A percentile compares a stretch with the other conserved stretches of the same genome.
Conservation (phyloP, 2,888 invertebrate genomes). For the Tachina fera region DNA sequence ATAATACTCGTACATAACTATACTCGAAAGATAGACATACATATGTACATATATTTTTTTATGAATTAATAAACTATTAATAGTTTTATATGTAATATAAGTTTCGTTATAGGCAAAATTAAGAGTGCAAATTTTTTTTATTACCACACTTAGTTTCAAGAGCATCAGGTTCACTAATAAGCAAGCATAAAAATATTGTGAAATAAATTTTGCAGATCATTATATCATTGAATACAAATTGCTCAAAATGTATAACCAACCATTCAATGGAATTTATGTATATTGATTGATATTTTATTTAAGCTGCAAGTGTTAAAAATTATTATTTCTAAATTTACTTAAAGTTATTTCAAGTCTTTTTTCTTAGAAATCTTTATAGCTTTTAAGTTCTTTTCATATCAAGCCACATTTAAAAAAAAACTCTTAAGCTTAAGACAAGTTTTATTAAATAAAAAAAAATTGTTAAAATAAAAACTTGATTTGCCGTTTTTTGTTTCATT, state of each 20-base stretch:
- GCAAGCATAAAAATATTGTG: no score
- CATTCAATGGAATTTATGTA: slow-evolving; percentile 5
- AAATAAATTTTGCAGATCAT: neutral
- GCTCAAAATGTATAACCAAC: neutral
- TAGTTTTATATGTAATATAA: no score
- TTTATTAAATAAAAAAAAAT: slow-evolving; percentile 31
- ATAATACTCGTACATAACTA: no score
- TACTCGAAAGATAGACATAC: no score
- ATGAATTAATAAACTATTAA: no score
- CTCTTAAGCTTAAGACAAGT: slow-evolving; percentile 40
- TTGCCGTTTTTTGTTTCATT: slow-evolving; percentile 23
- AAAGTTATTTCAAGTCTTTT: slow-evolving; percentile 38
- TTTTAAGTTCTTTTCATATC: neutral
- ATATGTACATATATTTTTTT: no score
- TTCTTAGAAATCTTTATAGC: slow-evolving; percentile 36
- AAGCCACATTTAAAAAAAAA: slow-evolving; percentile 18
- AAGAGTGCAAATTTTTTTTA: no score
- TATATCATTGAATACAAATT: slow-evolving; percentile 2
- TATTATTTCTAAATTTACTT: slow-evolving; percentile 50
- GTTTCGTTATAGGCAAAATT: no score
- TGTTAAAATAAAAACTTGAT: slow-evolving; percentile 52
- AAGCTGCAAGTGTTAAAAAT: slow-evolving; percentile 37
- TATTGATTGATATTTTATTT: neutral
- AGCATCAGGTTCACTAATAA: no score
- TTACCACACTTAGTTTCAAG: no score